These are phyloP conservation scores for Neosilurus hyrtlii DNA, from an alignment of 2,797 vertebrate genomes.

Conservation along the genomic window DNA sequence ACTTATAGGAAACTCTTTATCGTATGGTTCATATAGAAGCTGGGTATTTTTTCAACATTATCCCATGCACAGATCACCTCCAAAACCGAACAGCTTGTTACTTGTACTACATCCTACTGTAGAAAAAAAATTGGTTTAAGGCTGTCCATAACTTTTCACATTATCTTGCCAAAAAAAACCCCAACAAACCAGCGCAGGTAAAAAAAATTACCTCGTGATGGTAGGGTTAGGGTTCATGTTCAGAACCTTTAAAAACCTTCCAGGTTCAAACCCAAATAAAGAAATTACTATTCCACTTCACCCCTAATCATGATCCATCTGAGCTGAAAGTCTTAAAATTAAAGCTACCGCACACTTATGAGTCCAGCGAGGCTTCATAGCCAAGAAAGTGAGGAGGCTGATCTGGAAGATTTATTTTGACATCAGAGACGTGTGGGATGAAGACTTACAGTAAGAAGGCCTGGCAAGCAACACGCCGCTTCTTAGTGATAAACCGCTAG, in stretches of 20 bases:
- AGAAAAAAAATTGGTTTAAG: too few relatives aligned
- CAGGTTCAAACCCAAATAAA: neutral
- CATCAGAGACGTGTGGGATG: conserved; percentile 24
- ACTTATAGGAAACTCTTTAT: neutral
- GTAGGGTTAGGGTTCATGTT: too few relatives aligned
- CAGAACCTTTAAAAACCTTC: too few relatives aligned
- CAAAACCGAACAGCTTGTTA: too few relatives aligned
- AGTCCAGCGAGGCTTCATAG: neutral
- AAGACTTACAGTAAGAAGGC: conserved; percentile 10
- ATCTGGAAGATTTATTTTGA: neutral
- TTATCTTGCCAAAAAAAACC: too few relatives aligned
- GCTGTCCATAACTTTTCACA: too few relatives aligned
- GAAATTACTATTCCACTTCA: neutral
- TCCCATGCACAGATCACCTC: too few relatives aligned
- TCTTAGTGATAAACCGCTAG: conserved; percentile 3
- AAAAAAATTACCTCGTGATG: neutral
- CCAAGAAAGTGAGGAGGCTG: neutral
- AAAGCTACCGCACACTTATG: neutral
- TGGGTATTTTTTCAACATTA: too few relatives aligned
- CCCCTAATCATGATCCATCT: neutral
- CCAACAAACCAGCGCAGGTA: neutral
- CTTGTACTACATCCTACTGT: too few relatives aligned
- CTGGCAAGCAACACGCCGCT: conserved; percentile 8
- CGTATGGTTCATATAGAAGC: neutral
- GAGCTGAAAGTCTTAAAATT: neutral